Conservation (phyloP, 2,797 vertebrate genomes). For the Aphelocoma californica region DNA sequence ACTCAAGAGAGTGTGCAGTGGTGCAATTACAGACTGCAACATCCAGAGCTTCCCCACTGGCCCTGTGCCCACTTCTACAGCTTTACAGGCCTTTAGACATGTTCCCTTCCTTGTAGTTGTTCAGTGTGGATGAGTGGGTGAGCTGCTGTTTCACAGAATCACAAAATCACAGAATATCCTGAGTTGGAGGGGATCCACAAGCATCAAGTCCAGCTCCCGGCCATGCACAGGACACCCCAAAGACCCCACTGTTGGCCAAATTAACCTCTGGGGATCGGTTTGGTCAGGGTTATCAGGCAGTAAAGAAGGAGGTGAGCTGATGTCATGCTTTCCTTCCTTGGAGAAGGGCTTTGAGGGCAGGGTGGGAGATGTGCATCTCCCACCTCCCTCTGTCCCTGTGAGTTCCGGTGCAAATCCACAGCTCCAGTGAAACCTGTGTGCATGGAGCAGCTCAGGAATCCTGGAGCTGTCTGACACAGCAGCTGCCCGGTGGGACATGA, state of each 20-base stretch:
- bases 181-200: neutral
- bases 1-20: neutral
- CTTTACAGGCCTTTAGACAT: neutral
- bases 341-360: neutral
- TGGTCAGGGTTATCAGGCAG: neutral
- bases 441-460: neutral
- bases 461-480: neutral
- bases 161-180: neutral
- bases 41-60: neutral
- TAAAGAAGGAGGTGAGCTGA: neutral
- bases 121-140: neutral
- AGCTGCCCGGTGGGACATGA: neutral
- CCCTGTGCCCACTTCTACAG: neutral
- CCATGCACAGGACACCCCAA: neutral
- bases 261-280: neutral
- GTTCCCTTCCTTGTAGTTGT: neutral
- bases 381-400: neutral
- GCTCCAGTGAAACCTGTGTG: neutral
- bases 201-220: neutral
- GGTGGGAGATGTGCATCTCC: neutral
- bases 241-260: neutral
- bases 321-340: neutral
- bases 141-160: neutral
- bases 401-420: neutral
- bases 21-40: neutral